Evolutionary conservation across 2,888 invertebrate genomes (phyloP).

Genomic region (Acronicta alni): DNA sequence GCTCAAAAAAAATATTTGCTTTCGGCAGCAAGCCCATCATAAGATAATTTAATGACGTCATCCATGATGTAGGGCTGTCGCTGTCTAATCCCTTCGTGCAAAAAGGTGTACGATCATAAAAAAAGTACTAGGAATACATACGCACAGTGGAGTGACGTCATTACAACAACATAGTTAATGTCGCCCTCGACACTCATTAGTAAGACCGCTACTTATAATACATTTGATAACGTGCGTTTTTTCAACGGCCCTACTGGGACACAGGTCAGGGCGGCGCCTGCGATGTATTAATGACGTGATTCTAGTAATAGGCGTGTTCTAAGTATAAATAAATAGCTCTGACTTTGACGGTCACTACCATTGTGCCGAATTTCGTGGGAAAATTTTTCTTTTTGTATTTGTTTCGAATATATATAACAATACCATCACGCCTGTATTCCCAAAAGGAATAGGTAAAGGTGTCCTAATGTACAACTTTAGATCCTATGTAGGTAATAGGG

Average conservation of each 20-base stretch:
- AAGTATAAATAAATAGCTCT: not conserved
- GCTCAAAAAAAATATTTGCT: too few species aligned
- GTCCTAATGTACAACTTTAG: too few species aligned
- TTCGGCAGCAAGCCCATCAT: too few species aligned
- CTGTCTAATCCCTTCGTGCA: too few species aligned
- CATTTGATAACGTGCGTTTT: conserved; percentile 59
- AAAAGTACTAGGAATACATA: not conserved
- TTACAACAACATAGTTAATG: conserved; percentile 39
- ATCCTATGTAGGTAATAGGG: too few species aligned
- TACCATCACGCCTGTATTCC: too few species aligned
- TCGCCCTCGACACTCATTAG: conserved; percentile 46
- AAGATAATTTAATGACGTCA: too few species aligned
- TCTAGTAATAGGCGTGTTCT: conserved; percentile 36
- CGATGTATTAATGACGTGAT: conserved; percentile 53
- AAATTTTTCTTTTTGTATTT: too few species aligned
- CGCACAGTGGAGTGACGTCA: conserved; percentile 27
- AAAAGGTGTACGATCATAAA: not conserved
- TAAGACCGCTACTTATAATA: conserved; percentile 35
- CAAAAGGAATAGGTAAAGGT: too few species aligned
- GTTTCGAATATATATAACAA: too few species aligned
- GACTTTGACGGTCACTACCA: not conserved
- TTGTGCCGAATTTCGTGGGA: too few species aligned
- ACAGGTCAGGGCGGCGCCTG: conserved; percentile 36
- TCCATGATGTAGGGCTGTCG: too few species aligned
- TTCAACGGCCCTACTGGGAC: conserved; percentile 56